These are phyloP conservation scores for Halcyon badia DNA, from an alignment of 2,797 vertebrate species.

Conservation along the genomic window DNA sequence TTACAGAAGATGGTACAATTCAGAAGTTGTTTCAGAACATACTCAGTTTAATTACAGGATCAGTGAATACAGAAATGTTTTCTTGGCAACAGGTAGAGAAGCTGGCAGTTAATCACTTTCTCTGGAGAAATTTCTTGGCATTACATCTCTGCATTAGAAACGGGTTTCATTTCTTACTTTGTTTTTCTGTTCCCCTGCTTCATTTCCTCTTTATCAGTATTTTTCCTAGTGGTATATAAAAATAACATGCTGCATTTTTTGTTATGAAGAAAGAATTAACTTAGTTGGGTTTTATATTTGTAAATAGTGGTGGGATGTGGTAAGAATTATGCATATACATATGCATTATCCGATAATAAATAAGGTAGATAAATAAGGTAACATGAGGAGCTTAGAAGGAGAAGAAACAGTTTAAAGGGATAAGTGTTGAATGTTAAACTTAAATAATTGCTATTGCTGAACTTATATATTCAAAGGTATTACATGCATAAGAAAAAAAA, in stretches of 20 bases:
- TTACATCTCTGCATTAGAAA: neutral
- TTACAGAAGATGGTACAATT: conserved; percentile 27
- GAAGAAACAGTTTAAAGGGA: neutral
- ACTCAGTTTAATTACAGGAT: conserved; percentile 54
- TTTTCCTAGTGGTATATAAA: conserved; percentile 10
- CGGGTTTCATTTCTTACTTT: conserved; percentile 42
- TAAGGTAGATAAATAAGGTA: neutral
- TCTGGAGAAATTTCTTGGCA: conserved; percentile 59
- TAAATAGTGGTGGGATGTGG: neutral
- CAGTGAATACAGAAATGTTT: conserved; percentile 62
- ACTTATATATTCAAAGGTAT: neutral
- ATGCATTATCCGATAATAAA: neutral
- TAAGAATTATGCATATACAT: neutral
- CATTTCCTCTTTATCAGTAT: conserved; percentile 13
- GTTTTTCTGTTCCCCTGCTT: conserved; percentile 33
- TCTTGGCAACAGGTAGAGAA: conserved; percentile 66
- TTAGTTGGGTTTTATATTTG: neutral
- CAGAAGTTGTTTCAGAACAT: conserved; percentile 46
- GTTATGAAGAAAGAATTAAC: neutral
- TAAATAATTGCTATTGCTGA: neutral
- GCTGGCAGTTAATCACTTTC: conserved; percentile 44
- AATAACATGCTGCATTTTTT: conserved; percentile 14
- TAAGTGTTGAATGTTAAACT: neutral
- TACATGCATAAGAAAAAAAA: neutral
- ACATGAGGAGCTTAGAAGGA: neutral